Conservation (phyloP, 2,113 vertebrate species). For the Myiopsitta monachus region DNA sequence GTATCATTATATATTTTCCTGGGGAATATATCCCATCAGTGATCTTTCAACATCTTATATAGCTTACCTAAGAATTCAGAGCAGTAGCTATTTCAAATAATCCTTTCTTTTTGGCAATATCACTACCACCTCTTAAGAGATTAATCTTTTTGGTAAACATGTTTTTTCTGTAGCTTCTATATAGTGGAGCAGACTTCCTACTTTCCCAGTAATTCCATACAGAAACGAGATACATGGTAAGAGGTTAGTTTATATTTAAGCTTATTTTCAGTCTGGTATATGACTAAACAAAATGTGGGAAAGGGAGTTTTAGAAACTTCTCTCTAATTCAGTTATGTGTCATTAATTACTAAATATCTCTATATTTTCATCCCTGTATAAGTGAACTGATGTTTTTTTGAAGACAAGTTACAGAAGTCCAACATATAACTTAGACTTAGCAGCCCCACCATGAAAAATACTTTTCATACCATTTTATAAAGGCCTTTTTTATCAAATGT, state of each 20-base stretch:
- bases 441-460: neutral
- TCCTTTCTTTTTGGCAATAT: neutral
- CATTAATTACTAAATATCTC: neutral
- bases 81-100: neutral
- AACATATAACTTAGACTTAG: neutral
- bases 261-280: neutral
- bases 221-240: neutral
- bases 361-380: neutral
- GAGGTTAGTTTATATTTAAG: neutral
- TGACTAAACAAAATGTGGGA: neutral
- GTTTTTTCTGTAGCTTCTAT: neutral
- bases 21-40: neutral
- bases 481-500: neutral
- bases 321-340: neutral
- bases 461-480: neutral
- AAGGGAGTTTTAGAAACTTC: neutral
- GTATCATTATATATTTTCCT: neutral
- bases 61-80: neutral
- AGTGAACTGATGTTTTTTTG: fast-evolving
- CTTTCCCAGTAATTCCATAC: neutral
- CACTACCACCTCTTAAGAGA: neutral
- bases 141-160: neutral
- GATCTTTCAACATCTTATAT: neutral
- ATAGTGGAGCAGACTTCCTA: neutral
- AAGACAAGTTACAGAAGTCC: neutral